Evolutionary conservation across 2,888 invertebrate genomes (phyloP), one percentile per base, ranked within the genome.

Genomic region (Litoditis marina): DNA sequence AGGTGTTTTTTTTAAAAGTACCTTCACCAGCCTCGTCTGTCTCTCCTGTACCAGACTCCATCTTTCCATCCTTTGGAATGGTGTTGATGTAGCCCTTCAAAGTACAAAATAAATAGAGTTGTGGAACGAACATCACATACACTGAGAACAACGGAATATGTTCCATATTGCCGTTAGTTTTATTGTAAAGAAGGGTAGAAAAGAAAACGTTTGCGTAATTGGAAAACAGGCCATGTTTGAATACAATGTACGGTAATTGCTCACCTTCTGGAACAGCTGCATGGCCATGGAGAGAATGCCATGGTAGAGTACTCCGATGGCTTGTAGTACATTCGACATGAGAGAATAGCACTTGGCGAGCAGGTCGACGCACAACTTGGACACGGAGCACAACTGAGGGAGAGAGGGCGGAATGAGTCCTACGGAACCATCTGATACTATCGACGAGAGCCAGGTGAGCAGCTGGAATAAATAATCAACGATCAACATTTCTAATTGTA

Each of bases 71-170:
- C 32, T 75, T 73, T 2, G 82, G 82, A 65, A 83, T 81, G 0
- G 94, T 94, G 52, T 92, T 88, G 82, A 95, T 94, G 85, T 96
- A 96, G 19, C 98, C 96, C 87, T 88, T 81, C 39, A 80, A 70
- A 47, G n/a, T 25, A 2, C 7, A 19, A 36, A 7, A 7, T 31
- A 11, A 28, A 53, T 53, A 19, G 51, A 8, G 8, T 51, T 28
- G n/a, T n/a, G n/a, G n/a, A n/a, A n/a, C n/a, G n/a, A n/a, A n/a
- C n/a, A n/a, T n/a, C n/a, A n/a, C 13, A 11, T 36, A n/a, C n/a
- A n/a, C n/a, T n/a, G n/a, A n/a, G n/a, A n/a, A n/a, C n/a, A n/a
- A n/a, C n/a, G n/a, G n/a, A n/a, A n/a, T n/a, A n/a, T n/a, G n/a
- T n/a, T n/a, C n/a, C n/a, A n/a, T n/a, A n/a, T n/a, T n/a, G n/a